Percentiles rank a stretch among this genome's conserved stretches.
Conservation (phyloP, 1,140 invertebrate genomes). For the Bombus terrestris region DNA sequence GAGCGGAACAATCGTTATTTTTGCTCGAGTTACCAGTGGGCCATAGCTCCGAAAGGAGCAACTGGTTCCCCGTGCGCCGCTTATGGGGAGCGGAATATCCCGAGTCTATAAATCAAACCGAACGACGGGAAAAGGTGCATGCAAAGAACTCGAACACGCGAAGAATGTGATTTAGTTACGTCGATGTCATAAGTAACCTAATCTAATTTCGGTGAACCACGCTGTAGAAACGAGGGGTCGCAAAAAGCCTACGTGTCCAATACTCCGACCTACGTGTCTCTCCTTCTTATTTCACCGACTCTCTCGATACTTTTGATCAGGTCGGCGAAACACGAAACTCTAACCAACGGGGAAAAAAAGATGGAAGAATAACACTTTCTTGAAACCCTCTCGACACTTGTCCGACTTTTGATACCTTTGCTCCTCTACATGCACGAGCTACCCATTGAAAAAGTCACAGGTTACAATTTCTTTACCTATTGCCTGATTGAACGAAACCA, state of each 20-base stretch:
- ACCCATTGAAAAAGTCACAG: neutral
- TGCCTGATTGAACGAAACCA: neutral
- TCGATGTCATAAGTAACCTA: constrained; percentile 55
- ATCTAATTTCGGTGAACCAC: constrained; percentile 49
- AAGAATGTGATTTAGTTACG: constrained; percentile 61
- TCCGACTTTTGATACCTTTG: neutral
- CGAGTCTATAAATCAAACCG: constrained; percentile 54
- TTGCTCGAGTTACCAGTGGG: constrained; percentile 10
- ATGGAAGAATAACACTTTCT: neutral
- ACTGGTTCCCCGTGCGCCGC: constrained; percentile 57
- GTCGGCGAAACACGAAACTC: constrained; percentile 15
- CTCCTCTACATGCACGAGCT: neutral
- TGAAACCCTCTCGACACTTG: neutral
- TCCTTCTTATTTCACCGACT: neutral
- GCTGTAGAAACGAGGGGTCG: neutral
- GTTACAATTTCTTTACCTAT: neutral
- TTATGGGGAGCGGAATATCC: constrained; percentile 46
- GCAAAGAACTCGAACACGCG: constrained; percentile 55
- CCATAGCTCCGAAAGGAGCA: constrained; percentile 35
- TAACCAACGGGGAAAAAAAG: neutral
- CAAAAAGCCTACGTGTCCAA: constrained; percentile 27
- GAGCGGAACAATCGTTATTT: constrained; percentile 13
- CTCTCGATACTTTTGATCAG: neutral
- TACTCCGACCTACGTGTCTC: neutral
- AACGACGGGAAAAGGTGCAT: constrained; percentile 50